These are phyloP conservation scores for Halictus quadricinctus DNA, from an alignment of 2,888 invertebrate species.

Conservation along the genomic window DNA sequence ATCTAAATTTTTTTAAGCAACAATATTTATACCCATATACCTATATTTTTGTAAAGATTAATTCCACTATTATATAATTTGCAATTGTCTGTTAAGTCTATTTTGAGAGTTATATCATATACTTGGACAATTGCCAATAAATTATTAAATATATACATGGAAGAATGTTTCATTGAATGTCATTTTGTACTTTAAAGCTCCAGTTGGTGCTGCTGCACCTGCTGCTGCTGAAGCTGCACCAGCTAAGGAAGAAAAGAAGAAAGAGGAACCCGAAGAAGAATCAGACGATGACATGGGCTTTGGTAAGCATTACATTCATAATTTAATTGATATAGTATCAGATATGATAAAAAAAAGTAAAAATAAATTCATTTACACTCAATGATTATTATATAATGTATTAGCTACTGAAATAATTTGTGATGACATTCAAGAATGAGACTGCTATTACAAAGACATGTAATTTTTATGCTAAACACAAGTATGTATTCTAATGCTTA, in stretches of 20 bases:
- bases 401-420: conserved; percentile 84
- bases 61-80: not conserved
- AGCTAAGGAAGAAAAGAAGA: conserved; percentile 90
- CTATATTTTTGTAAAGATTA: not conserved
- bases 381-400: conserved; percentile 85
- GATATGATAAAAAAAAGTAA: conserved; percentile 14
- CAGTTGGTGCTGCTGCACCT: conserved; percentile 84
- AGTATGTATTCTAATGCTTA: conserved; percentile 29
- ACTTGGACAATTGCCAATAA: not conserved
- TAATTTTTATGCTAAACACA: not conserved
- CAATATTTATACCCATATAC: conserved; percentile 12
- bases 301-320: conserved; percentile 84
- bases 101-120: not conserved
- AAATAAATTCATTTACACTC: conserved; percentile 63
- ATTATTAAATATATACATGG: not conserved
- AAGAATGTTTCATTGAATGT: not conserved
- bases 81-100: not conserved
- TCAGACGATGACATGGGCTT: conserved; percentile 97
- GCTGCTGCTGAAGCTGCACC: conserved; percentile 85
- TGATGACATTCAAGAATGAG: conserved; percentile 73
- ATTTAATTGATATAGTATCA: conserved; percentile 26
- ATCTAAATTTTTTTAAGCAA: conserved; percentile 41
- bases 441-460: conserved; percentile 46
- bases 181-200: conserved; percentile 55
- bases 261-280: conserved; percentile 91